phyloP scores from a whole-genome alignment of 2,797 vertebrate species.

The Chloroceryle amazona region DNA sequence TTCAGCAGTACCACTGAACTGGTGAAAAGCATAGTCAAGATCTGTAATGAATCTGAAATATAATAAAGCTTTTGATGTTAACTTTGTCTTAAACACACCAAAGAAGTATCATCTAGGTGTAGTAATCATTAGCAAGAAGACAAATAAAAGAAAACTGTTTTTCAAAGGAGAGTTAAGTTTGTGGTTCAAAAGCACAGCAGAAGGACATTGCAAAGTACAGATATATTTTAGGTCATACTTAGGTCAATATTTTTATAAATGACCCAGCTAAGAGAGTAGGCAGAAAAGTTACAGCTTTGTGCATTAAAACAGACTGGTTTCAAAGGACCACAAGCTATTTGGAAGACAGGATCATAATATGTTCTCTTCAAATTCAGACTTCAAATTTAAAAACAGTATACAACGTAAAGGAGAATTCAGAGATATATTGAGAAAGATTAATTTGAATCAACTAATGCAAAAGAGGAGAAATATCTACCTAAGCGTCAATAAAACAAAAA shows the following conservation, averaged over 20 bases:
- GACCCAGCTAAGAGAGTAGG: neutral
- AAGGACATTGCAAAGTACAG: neutral
- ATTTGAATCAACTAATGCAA: neutral
- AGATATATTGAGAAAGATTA: neutral
- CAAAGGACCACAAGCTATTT: neutral
- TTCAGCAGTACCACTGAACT: neutral
- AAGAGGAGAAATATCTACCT: neutral
- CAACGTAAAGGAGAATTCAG: neutral
- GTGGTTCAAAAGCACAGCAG: neutral
- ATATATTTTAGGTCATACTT: neutral
- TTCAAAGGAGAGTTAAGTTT: neutral
- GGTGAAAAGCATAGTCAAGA: neutral
- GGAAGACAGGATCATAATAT: neutral
- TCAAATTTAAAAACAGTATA: neutral
- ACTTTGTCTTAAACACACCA: neutral
- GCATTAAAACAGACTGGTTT: neutral
- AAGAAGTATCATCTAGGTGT: neutral
- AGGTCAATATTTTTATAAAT: neutral
- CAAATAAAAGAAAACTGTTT: neutral
- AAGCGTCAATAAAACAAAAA: neutral
- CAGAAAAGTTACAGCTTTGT: neutral
- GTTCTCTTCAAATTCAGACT: neutral
- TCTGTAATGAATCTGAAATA: neutral
- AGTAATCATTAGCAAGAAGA: neutral
- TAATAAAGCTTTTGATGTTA: neutral